Percentiles rank a stretch among this genome's conserved stretches.
These are phyloP conservation scores for Tetramorium parvispinum DNA, from an alignment of 1,140 invertebrate genomes.

Conservation along the genomic window DNA sequence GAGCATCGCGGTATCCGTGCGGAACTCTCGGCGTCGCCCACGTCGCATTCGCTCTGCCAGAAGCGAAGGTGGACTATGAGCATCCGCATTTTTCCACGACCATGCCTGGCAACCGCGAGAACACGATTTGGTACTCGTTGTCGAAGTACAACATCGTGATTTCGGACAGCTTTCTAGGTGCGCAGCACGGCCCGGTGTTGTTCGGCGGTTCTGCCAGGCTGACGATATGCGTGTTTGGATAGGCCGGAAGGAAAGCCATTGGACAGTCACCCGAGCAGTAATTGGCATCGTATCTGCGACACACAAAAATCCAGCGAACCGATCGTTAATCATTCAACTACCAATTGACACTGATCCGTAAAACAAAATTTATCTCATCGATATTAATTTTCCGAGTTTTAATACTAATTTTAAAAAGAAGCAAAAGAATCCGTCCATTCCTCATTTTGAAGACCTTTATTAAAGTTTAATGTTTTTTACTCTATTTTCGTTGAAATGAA, in stretches of 20 bases:
- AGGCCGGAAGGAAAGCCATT: conserved; percentile 94
- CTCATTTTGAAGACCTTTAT: too few relatives aligned
- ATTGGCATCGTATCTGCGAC: conserved; percentile 94
- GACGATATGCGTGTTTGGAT: conserved; percentile 97
- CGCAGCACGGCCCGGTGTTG: conserved; percentile 94
- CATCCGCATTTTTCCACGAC: conserved; percentile 97
- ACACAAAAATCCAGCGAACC: conserved; percentile 46
- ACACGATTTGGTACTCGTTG: conserved; percentile 94
- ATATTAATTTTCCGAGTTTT: not conserved
- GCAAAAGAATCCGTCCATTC: too few relatives aligned
- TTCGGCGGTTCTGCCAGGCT: conserved; percentile 89
- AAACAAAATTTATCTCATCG: not conserved
- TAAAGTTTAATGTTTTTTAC: too few relatives aligned
- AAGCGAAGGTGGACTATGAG: conserved; percentile 88
- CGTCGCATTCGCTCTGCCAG: conserved; percentile 12
- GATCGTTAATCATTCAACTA: conserved; percentile 16
- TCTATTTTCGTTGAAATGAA: too few relatives aligned
- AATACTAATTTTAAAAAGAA: not conserved
- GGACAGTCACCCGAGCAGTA: conserved; percentile 98
- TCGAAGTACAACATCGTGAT: conserved; percentile 98
- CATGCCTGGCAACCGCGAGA: conserved; percentile 96
- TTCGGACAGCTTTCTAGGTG: conserved; percentile 94
- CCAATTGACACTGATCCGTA: not conserved
- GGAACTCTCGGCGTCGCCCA: conserved; percentile 25
- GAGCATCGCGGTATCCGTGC: not conserved